These are phyloP conservation scores for Manduca sexta DNA, from an alignment of 1,140 invertebrate species.

Conservation along the genomic window DNA sequence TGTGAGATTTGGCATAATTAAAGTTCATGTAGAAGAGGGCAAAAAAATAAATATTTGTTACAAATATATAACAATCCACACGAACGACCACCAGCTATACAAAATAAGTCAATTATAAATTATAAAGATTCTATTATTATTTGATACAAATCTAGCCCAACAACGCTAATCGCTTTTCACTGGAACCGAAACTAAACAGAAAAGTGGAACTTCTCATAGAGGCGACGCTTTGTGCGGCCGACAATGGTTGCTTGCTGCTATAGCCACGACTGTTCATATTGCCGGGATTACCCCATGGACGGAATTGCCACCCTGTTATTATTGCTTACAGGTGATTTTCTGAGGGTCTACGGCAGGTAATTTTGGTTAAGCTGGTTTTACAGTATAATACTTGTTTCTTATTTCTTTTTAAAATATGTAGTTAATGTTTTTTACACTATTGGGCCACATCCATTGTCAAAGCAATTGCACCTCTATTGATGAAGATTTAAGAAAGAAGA, in stretches of 20 bases:
- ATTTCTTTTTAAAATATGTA: too few species aligned
- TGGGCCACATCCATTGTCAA: too few species aligned
- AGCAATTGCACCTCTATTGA: too few species aligned
- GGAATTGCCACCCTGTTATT: background rate
- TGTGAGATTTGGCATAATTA: too few species aligned
- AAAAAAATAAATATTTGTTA: too few species aligned
- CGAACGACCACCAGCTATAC: too few species aligned
- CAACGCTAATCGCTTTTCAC: too few species aligned
- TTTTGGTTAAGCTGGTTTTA: background rate
- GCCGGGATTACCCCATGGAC: background rate
- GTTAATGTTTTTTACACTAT: too few species aligned
- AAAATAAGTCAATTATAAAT: background rate
- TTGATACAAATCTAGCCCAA: background rate
- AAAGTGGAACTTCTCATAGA: constrained; percentile 14
- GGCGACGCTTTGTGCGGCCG: constrained; percentile 14
- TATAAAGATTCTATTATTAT: background rate
- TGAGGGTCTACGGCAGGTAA: background rate
- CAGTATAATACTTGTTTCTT: too few species aligned
- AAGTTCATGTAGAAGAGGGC: too few species aligned
- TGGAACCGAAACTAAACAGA: constrained; percentile 7
- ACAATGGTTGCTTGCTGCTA: constrained; percentile 10
- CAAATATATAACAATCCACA: too few species aligned
- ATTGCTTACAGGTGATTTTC: background rate
- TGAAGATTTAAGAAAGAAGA: too few species aligned
- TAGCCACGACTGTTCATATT: constrained; percentile 4